phyloP scores from a whole-genome alignment of 2,113 vertebrate genomes.

The Sinocyclocheilus maitianheensis region DNA sequence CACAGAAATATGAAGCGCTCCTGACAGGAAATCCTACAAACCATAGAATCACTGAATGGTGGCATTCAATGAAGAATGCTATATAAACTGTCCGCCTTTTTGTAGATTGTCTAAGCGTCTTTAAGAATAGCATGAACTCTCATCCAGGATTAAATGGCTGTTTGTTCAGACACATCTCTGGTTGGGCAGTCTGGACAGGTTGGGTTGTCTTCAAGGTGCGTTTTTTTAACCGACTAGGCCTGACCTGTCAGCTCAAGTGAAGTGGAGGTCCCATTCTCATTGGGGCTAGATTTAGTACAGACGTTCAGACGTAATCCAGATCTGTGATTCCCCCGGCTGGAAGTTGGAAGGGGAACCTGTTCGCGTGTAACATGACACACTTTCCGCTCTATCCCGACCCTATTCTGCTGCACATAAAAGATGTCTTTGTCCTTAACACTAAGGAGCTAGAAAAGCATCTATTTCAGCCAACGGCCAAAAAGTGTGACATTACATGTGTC shows the following conservation, averaged over 20 bases:
- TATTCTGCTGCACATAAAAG: slow-evolving; percentile 62
- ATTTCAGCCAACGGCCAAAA: slow-evolving; percentile 55
- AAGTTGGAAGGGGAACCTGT: slow-evolving; percentile 60
- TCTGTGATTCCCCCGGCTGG: slow-evolving; percentile 62
- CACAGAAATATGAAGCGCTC: neutral
- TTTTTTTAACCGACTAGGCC: slow-evolving; percentile 16
- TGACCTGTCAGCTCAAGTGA: slow-evolving; percentile 30
- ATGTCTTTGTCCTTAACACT: slow-evolving; percentile 66
- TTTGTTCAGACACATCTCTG: neutral
- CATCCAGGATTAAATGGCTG: slow-evolving; percentile 48
- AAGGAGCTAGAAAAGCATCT: slow-evolving; percentile 48
- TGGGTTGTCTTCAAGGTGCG: neutral
- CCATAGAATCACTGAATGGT: neutral
- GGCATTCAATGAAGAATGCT: neutral
- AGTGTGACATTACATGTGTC: slow-evolving; percentile 72
- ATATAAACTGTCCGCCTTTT: slow-evolving; percentile 9
- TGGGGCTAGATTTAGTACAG: slow-evolving; percentile 46
- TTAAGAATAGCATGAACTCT: neutral
- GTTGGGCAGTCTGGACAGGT: slow-evolving; percentile 5
- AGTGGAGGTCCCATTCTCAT: slow-evolving; percentile 34
- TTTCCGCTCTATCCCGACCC: slow-evolving; percentile 46
- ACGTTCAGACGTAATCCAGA: slow-evolving; percentile 52
- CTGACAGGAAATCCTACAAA: slow-evolving; percentile 14
- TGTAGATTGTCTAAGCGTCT: slow-evolving; percentile 22
- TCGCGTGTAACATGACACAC: slow-evolving; percentile 72